Percentiles rank a stretch among this genome's conserved stretches.
These are phyloP conservation scores for Temnopleurus reevesii DNA, from an alignment of 53 echinoderm and acorn worm species.

Conservation along the genomic window DNA sequence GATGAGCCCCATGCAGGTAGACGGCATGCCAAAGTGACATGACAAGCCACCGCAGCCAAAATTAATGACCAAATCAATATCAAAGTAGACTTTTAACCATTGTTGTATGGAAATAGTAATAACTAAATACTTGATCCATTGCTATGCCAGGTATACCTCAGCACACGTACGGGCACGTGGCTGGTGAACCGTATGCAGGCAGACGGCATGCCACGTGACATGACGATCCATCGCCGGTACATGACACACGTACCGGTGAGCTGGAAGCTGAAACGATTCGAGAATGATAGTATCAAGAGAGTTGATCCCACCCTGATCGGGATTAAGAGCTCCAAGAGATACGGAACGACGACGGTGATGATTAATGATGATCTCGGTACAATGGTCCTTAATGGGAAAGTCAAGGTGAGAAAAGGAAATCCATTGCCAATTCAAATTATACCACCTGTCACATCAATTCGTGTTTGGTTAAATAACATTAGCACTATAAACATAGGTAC, in stretches of 20 bases:
- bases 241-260: slow-evolving; percentile 24
- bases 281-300: slow-evolving; percentile 17
- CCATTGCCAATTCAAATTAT: too few relatives aligned
- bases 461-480: too few relatives aligned
- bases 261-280: slow-evolving; percentile 29
- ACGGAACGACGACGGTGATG: slow-evolving; percentile 65
- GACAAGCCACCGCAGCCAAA: slow-evolving; percentile 62
- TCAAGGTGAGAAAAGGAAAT: slow-evolving; percentile 44
- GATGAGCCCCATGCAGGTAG: slow-evolving; percentile 50
- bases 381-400: slow-evolving; percentile 46
- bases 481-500: too few relatives aligned
- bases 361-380: slow-evolving; percentile 72
- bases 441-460: too few relatives aligned
- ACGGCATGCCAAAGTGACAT: slow-evolving; percentile 66
- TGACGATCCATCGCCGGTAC: slow-evolving; percentile 64
- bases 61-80: too few relatives aligned
- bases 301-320: slow-evolving; percentile 63
- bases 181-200: slow-evolving; percentile 58
- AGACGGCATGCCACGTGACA: slow-evolving; percentile 64
- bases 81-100: too few relatives aligned
- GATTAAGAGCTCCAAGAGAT: slow-evolving; percentile 52
- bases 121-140: background rate
- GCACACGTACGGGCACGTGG: slow-evolving; percentile 77
- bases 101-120: background rate
- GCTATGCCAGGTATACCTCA: slow-evolving; percentile 68